Conservation (phyloP, 2,113 vertebrate genomes). For the Hylia prasina region DNA sequence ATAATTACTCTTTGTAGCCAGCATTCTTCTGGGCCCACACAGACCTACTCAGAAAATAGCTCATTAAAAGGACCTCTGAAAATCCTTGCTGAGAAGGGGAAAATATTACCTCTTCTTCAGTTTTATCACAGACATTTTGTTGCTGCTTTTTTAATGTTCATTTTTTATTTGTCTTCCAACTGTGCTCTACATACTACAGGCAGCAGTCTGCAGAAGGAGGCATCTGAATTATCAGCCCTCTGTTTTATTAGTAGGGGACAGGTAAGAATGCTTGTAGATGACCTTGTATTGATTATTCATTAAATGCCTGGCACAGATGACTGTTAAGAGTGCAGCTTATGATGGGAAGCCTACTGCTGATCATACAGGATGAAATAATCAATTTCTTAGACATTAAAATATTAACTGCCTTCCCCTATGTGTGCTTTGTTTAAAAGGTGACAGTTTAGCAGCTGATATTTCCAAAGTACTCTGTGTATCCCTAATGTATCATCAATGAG, state of each 20-base stretch:
- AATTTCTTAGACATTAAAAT: neutral
- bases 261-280: slow-evolving; percentile 45
- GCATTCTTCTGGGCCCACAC: slow-evolving; percentile 75
- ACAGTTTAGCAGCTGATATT: neutral
- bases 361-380: neutral
- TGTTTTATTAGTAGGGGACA: neutral
- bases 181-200: neutral
- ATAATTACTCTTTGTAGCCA: slow-evolving; percentile 65
- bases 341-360: neutral
- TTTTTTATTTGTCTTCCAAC: neutral
- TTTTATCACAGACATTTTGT: neutral
- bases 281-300: neutral
- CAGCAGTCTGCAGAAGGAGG: neutral
- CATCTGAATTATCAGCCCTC: neutral
- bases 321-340: neutral
- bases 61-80: slow-evolving; percentile 53
- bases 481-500: neutral
- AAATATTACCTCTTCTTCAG: slow-evolving; percentile 19
- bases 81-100: slow-evolving; percentile 45
- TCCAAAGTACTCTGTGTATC: neutral
- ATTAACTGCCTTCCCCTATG: neutral
- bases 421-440: neutral
- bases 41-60: slow-evolving; percentile 63
- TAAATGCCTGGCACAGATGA: neutral
- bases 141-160: neutral